Base-by-base conservation (phyloP, 2,113 vertebrate species). In the Phrynocephalus versicolor region DNA sequence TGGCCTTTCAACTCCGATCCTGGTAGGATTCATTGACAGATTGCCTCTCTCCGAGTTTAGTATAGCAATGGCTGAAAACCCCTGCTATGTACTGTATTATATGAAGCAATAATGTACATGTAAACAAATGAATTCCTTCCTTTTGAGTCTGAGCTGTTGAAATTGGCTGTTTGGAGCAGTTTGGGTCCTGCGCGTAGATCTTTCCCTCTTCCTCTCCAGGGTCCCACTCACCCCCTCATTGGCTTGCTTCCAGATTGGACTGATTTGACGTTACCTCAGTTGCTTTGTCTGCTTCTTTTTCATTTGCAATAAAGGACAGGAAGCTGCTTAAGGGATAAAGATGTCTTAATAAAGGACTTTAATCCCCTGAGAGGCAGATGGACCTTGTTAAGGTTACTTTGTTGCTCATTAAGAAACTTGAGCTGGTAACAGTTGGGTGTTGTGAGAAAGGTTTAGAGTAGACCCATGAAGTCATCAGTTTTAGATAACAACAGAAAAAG, bases 391-490 rank as follows among this genome's bases (percentile, higher is more conserved):
- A 80, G 41, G 79, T 85, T 88, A 79, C 6, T 41, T 25, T 70
- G 74, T 71, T 71, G 88, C 79, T 65, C 23, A 2, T 88, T 89
- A 86, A 70, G 84, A 86, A 88, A 45, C 2, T 1, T 58, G 39
- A 90, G 75, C 37, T 87, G 1, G 21, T 80, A 80, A 37, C 45
- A 72, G 0, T 4, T 75, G 30, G 30, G 51, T 12, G 0, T 0
- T 58, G 27, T 27, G 35, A 0, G 0, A 37, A 35, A 62, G 23
- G 2, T 51, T n/a, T n/a, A n/a, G n/a, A n/a, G n/a, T 60, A 27
- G 51, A 65, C 67, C 16, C 0, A 0, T 57, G 60, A 82, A 30
- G 88, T 88, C 0, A 0, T 78, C 2, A 1, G 0, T 77, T 1
- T n/a, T 78, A 23, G n/a, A 1, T 76, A 0, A 2, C 55, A 35